phyloP scores from a whole-genome alignment of 2,888 invertebrate genomes.

The Luperina testacea region DNA sequence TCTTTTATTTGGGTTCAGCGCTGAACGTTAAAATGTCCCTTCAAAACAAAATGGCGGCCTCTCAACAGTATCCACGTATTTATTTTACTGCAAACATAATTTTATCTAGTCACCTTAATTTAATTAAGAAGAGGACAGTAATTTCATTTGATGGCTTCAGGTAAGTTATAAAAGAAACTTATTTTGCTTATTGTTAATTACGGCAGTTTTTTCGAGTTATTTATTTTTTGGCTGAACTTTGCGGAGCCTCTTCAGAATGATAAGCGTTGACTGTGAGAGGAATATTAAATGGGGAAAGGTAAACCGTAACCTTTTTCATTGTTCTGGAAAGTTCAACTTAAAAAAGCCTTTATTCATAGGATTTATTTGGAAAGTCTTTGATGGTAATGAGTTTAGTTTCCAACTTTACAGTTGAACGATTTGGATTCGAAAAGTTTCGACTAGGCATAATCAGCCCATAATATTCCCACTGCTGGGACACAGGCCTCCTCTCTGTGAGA shows the following conservation, averaged over 20 bases:
- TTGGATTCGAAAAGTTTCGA: not conserved
- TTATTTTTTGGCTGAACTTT: constrained; percentile 6
- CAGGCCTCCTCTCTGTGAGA: not conserved
- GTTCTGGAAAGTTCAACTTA: not conserved
- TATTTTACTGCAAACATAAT: constrained; percentile 31
- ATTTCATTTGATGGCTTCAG: constrained; percentile 28
- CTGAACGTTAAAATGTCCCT: constrained; percentile 1
- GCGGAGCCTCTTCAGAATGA: not conserved
- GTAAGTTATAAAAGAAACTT: constrained; percentile 33
- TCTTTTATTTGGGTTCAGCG: not conserved
- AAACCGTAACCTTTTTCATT: not conserved
- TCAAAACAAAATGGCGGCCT: constrained; percentile 37
- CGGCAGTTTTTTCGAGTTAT: not conserved
- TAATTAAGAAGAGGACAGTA: constrained; percentile 35
- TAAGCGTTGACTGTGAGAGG: not conserved
- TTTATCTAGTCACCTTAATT: constrained; percentile 36
- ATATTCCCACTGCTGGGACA: not conserved
- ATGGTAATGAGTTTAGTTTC: not conserved
- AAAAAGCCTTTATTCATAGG: not conserved
- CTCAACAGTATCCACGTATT: not conserved
- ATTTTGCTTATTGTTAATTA: constrained; percentile 22
- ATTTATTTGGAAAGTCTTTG: constrained; percentile 1
- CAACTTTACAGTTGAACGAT: not conserved
- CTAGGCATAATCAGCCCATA: not conserved
- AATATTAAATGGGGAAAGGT: constrained; percentile 1